Evolutionary conservation across 1,140 invertebrate genomes (phyloP).

Genomic region (Reticulitermes speratus): DNA sequence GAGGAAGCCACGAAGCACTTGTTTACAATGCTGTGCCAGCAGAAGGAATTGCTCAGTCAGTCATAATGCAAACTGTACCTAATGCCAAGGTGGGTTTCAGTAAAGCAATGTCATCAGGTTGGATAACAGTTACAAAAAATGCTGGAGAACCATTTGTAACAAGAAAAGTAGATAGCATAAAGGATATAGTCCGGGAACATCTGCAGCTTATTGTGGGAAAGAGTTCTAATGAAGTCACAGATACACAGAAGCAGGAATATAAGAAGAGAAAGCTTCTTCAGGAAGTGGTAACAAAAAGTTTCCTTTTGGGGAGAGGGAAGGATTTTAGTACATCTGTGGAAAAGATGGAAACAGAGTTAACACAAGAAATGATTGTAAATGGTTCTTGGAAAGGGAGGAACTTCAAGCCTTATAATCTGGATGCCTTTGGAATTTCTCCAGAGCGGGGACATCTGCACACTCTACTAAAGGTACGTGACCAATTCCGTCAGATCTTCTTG

Average conservation of each 20-base stretch:
- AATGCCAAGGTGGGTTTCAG: conserved; percentile 76
- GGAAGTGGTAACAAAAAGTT: conserved; percentile 59
- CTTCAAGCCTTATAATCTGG: conserved; percentile 98
- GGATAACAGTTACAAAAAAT: conserved; percentile 86
- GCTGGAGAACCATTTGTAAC: conserved; percentile 63
- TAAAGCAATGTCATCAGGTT: conserved; percentile 93
- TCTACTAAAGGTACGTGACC: conserved; percentile 89
- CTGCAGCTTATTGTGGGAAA: conserved; percentile 63
- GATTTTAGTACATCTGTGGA: conserved; percentile 79
- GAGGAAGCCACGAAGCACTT: conserved; percentile 92
- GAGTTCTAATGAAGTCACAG: conserved; percentile 54
- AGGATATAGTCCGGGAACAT: conserved; percentile 72
- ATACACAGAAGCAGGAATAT: conserved; percentile 78
- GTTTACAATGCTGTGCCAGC: conserved; percentile 76
- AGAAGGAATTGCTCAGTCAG: conserved; percentile 72
- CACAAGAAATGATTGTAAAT: conserved; percentile 85
- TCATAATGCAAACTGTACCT: conserved; percentile 65
- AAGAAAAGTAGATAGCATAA: conserved; percentile 71
- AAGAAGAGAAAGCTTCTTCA: conserved; percentile 95
- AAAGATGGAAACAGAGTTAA: conserved; percentile 94
- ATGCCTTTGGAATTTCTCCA: conserved; percentile 74
- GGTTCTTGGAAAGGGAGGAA: conserved; percentile 87
- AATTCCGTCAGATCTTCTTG: conserved; percentile 96
- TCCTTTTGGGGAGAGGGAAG: conserved; percentile 63
- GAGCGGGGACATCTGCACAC: conserved; percentile 90